Evolutionary conservation across 2,888 invertebrate species (phyloP).

Genomic region (Ypsolopha scabrella): DNA sequence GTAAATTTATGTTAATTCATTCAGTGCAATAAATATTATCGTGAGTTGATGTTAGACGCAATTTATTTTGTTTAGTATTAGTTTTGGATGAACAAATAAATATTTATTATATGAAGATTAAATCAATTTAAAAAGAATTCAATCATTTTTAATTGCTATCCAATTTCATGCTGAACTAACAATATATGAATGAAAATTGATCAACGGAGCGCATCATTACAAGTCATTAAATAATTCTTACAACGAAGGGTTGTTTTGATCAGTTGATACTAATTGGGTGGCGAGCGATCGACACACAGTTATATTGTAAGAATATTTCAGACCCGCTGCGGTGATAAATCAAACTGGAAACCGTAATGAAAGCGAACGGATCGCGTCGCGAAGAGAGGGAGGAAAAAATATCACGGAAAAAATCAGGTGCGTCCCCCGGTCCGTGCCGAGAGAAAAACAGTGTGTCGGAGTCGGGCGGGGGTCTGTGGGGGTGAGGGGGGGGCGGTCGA

Average conservation of each 20-base stretch:
- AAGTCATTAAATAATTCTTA: not conserved
- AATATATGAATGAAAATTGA: not conserved
- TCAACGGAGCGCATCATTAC: not conserved
- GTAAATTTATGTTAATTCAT: not conserved
- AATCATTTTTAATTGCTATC: no score
- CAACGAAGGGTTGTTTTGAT: conserved; percentile 30
- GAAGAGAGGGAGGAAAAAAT: conserved; percentile 68
- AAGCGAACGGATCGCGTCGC: conserved; percentile 71
- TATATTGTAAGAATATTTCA: conserved; percentile 64
- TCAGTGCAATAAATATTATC: not conserved
- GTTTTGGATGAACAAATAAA: no score
- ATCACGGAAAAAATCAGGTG: conserved; percentile 71
- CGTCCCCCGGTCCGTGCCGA: conserved; percentile 65
- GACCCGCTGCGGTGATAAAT: conserved; percentile 66
- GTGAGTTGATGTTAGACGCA: not conserved
- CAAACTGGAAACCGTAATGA: conserved; percentile 71
- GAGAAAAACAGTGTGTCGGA: conserved; percentile 64
- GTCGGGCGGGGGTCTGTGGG: conserved; percentile 14
- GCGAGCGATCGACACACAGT: conserved; percentile 61
- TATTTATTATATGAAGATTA: no score
- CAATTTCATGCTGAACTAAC: no score
- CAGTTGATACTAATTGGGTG: conserved; percentile 64
- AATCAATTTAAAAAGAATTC: no score
- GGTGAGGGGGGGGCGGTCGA: conserved; percentile 41
- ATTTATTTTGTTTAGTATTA: conserved; percentile 4